Evolutionary conservation across 2,113 vertebrate genomes (phyloP).

Genomic region (western clawed frog (Xenopus tropicalis)): UCB_Xtro_10.0 CM004447.2:16167501-16168000

Average conservation of each 20-base stretch:
- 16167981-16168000: neutral
- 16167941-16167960: neutral
- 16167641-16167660: neutral
- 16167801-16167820: neutral
- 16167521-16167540: too few relatives aligned
- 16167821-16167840: neutral
- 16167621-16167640: neutral
- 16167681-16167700: neutral
- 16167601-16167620: neutral
- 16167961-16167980: neutral
- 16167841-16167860: neutral
- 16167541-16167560: neutral
- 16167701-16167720: neutral
- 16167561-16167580: neutral
- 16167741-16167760: neutral
- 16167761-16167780: neutral
- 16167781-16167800: neutral
- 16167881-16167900: neutral
- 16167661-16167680: neutral
- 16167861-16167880: neutral
- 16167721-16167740: neutral
- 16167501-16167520: too few relatives aligned
- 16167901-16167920: neutral
- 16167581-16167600: neutral
- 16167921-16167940: neutral